phyloP scores from a whole-genome alignment of 2,113 vertebrate species.

The Falco punctatus region DNA sequence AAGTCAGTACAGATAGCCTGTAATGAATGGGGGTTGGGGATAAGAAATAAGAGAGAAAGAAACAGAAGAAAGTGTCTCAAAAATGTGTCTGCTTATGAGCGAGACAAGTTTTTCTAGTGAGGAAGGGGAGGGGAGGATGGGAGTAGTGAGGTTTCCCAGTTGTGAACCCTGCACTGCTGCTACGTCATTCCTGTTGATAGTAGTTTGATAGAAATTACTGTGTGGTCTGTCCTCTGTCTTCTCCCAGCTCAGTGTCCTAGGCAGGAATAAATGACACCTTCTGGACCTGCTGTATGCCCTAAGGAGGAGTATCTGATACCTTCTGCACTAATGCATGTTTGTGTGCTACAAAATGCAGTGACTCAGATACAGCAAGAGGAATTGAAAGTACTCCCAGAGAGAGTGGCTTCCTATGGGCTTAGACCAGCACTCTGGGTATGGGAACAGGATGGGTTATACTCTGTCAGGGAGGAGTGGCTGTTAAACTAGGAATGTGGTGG shows the following conservation, averaged over 20 bases:
- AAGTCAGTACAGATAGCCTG: not conserved
- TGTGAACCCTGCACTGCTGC: not conserved
- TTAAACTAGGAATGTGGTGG: not conserved
- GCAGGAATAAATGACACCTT: not conserved
- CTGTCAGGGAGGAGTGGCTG: not conserved
- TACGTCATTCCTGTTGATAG: not conserved
- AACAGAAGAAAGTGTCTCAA: not conserved
- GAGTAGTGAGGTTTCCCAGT: not conserved
- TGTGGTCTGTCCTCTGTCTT: not conserved
- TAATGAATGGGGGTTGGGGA: not conserved
- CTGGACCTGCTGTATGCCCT: not conserved
- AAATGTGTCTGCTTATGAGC: not conserved
- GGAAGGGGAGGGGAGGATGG: not conserved
- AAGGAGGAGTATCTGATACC: not conserved
- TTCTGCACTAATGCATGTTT: not conserved
- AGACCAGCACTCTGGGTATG: not conserved
- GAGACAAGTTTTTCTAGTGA: not conserved
- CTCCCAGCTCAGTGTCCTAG: not conserved
- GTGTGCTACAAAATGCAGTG: not conserved
- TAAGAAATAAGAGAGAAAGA: not conserved
- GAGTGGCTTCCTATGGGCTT: not conserved
- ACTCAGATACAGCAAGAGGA: not conserved
- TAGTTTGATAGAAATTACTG: not conserved
- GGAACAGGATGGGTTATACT: not conserved
- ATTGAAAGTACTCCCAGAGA: not conserved